Percentiles rank a stretch among this genome's conserved stretches.
Evolutionary conservation across 1,140 invertebrate species (phyloP).

Genomic region (Hylyphantes graminicola): DNA sequence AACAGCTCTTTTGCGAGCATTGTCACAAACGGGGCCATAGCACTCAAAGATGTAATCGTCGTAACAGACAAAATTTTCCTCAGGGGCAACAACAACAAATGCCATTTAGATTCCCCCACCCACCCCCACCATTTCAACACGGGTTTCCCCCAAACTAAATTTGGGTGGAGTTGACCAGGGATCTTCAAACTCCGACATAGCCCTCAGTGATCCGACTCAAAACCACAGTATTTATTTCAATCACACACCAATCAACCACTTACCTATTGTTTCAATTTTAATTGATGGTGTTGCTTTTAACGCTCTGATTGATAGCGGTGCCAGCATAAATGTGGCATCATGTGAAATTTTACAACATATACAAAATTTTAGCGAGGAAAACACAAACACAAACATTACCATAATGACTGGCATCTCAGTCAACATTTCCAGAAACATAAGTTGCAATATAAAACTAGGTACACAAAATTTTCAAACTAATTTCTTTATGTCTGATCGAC

Average conservation of each 20-base stretch:
- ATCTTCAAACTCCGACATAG: too few species aligned
- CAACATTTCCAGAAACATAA: background rate
- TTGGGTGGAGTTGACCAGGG: too few species aligned
- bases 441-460: background rate
- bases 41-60: too few species aligned
- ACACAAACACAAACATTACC: too few species aligned
- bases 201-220: background rate
- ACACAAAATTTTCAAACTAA: background rate
- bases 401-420: background rate
- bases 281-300: background rate
- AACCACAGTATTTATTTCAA: background rate
- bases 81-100: background rate
- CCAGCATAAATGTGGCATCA: background rate
- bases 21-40: too few species aligned
- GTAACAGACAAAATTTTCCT: background rate
- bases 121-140: background rate
- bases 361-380: background rate
- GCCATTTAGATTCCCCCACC: background rate
- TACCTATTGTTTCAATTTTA: background rate
- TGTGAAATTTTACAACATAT: background rate
- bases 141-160: background rate
- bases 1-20: too few species aligned
- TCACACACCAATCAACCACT: background rate
- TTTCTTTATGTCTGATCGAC: background rate
- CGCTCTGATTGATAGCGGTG: background rate